A percentile compares a stretch with the other conserved stretches of the same genome.
Conservation (phyloP, 2,888 invertebrate species). For the Agrochola lychnidis region DNA sequence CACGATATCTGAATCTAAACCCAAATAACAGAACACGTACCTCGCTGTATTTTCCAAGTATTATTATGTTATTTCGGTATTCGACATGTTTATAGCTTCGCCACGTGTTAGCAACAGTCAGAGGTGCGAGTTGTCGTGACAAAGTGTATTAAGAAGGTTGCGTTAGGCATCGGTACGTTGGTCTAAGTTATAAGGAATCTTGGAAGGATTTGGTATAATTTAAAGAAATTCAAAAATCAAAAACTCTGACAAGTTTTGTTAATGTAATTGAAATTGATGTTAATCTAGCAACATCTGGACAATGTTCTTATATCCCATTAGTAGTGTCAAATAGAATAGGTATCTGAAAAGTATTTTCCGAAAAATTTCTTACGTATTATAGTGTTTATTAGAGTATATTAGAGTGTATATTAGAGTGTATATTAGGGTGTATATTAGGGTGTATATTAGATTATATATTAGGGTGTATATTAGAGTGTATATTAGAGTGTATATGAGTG, state of each 20-base stretch:
- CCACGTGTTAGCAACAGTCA: conserved; percentile 49
- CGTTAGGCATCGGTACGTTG: conserved; percentile 28
- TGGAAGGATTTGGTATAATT: not conserved
- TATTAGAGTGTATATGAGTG: too few relatives aligned
- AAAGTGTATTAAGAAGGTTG: conserved; percentile 60
- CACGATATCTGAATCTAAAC: conserved; percentile 7
- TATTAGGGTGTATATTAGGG: too few relatives aligned
- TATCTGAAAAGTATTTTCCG: not conserved
- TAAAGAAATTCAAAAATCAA: not conserved
- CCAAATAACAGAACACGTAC: conserved; percentile 3
- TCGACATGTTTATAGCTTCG: conserved; percentile 52
- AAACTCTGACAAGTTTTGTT: not conserved
- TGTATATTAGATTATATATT: too few relatives aligned
- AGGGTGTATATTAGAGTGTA: too few relatives aligned
- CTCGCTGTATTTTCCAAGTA: conserved; percentile 38
- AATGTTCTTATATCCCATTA: not conserved
- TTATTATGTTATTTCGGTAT: conserved; percentile 43
- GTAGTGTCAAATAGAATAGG: not conserved
- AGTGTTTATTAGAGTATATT: too few relatives aligned
- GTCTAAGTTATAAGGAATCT: conserved; percentile 54
- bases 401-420: too few relatives aligned
- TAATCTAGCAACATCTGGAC: not conserved
- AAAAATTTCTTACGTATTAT: not conserved
- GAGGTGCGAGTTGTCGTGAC: conserved; percentile 58
- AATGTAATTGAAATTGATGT: not conserved